A percentile compares a stretch with the other conserved stretches of the same genome.
Conservation (phyloP, 2,888 invertebrate species). For the Orthonychiurus folsomi region DNA sequence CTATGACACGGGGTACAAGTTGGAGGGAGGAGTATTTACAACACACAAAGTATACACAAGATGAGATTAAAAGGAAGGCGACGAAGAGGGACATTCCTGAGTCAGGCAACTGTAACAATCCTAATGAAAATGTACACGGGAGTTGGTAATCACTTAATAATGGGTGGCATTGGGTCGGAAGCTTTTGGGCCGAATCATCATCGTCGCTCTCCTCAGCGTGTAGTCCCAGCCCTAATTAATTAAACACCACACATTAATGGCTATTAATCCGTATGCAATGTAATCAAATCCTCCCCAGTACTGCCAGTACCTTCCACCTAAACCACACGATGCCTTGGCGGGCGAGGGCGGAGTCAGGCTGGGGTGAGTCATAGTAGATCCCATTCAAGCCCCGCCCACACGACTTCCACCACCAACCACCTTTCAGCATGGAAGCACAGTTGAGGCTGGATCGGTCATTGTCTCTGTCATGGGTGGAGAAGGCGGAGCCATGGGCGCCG, state of each 20-base stretch:
- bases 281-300: no score
- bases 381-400: constrained; percentile 84
- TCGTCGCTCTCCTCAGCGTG: constrained; percentile 74
- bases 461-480: constrained; percentile 85
- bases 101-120: no score
- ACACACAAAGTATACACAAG: no score
- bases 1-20: no score
- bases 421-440: constrained; percentile 86
- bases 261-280: not conserved
- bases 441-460: constrained; percentile 83
- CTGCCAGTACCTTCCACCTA: constrained; percentile 60
- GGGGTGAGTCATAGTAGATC: constrained; percentile 66
- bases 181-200: constrained; percentile 84
- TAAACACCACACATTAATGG: constrained; percentile 8
- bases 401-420: constrained; percentile 94
- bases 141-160: no score
- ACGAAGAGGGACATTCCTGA: no score
- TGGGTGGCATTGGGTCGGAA: constrained; percentile 38
- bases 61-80: no score
- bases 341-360: constrained; percentile 40
- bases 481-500: constrained; percentile 84
- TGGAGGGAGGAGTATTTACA: no score
- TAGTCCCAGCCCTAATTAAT: constrained; percentile 69
- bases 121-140: no score
- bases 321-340: constrained; percentile 78